A percentile compares a stretch with the other conserved stretches of the same genome.
These are phyloP conservation scores for Dryocosmus kuriphilus DNA, from an alignment of 2,888 invertebrate genomes.

Conservation along the genomic window DNA sequence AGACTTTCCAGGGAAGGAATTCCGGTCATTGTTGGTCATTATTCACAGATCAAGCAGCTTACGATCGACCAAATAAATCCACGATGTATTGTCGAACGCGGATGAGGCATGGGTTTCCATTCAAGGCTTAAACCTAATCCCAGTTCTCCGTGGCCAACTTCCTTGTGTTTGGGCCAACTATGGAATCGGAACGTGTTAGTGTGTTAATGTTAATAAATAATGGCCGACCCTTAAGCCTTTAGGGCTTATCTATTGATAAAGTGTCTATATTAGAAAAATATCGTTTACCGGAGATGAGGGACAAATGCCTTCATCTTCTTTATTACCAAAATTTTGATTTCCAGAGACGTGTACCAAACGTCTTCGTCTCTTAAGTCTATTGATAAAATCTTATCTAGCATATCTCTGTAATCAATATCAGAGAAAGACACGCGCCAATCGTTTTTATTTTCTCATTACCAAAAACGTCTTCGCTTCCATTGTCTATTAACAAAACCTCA, in stretches of 20 bases:
- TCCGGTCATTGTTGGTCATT: constrained; percentile 16
- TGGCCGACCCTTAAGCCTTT: neutral
- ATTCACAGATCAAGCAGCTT: constrained; percentile 36
- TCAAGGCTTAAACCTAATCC: constrained; percentile 37
- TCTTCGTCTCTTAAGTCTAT: no score
- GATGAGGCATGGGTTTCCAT: constrained; percentile 35
- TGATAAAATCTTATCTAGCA: no score
- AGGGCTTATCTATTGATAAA: neutral
- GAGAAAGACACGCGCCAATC: no score
- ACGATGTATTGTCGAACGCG: constrained; percentile 48
- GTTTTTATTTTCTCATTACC: no score
- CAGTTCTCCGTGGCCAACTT: constrained; percentile 30
- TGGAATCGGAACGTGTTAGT: constrained; percentile 5
- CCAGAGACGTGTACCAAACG: no score
- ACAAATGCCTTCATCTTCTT: no score
- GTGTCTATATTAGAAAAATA: no score
- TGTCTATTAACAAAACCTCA: no score
- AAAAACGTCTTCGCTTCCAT: no score
- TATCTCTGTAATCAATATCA: no score
- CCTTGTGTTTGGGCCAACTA: constrained; percentile 39
- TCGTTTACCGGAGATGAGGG: no score
- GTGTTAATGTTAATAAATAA: constrained; percentile 32
- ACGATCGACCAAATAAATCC: constrained; percentile 41
- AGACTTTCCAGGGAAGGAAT: neutral
- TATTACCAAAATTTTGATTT: no score